phyloP scores from a whole-genome alignment of 2,888 invertebrate genomes.

The Torymus aiolomorphi region DNA sequence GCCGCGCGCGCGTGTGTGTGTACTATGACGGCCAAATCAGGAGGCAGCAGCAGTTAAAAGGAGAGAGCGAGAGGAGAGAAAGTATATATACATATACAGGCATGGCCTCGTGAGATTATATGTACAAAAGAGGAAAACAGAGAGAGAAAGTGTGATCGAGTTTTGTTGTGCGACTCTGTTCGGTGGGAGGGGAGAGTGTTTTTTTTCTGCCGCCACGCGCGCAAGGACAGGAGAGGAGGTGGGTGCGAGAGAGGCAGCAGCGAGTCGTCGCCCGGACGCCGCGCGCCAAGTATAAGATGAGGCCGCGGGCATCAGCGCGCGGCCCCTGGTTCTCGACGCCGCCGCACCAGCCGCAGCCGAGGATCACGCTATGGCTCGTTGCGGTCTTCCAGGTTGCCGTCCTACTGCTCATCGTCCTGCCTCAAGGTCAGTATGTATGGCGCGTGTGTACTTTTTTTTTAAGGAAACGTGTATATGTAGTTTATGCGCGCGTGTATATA shows the following conservation, averaged over 20 bases:
- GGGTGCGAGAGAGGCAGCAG: not conserved
- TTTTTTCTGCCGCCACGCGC: not conserved
- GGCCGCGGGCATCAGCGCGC: slow-evolving; percentile 18
- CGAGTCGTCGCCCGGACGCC: not conserved
- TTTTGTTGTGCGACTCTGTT: too few relatives aligned
- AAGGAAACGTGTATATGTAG: too few relatives aligned
- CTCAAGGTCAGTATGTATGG: slow-evolving; percentile 73
- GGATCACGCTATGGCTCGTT: slow-evolving; percentile 64
- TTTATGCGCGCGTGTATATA: too few relatives aligned
- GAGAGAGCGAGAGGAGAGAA: too few relatives aligned
- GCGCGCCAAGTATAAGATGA: slow-evolving; percentile 27
- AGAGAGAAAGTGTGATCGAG: too few relatives aligned
- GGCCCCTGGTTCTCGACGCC: slow-evolving; percentile 8
- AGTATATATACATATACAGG: too few relatives aligned
- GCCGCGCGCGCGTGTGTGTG: not conserved
- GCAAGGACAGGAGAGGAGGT: not conserved
- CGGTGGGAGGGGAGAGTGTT: too few relatives aligned
- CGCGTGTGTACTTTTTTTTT: too few relatives aligned
- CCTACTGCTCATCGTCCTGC: slow-evolving; percentile 70
- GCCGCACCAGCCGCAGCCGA: slow-evolving; percentile 51
- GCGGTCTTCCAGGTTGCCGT: slow-evolving; percentile 65
- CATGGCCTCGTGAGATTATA: too few relatives aligned
- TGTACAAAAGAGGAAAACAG: too few relatives aligned
- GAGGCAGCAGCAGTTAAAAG: slow-evolving; percentile 53
- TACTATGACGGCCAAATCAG: slow-evolving; percentile 72